Conservation (phyloP, 2,113 vertebrate genomes). For the Embiotoca jacksoni region DNA sequence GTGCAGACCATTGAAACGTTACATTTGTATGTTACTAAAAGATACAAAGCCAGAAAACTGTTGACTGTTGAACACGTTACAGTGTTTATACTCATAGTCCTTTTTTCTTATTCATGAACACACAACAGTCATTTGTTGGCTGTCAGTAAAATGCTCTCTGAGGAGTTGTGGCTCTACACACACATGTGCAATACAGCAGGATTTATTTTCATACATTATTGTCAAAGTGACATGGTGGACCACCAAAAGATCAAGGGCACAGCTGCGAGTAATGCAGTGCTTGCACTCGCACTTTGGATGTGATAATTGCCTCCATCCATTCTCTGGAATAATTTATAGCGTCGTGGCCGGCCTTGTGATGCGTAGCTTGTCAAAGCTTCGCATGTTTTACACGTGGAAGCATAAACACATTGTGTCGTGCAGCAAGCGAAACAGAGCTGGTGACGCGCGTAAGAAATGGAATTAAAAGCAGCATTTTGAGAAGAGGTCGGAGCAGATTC, state of each 20-base stretch:
- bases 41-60: rapidly evolving
- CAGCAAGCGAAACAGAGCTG: not conserved
- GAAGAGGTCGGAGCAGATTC: conserved; percentile 19
- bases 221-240: conserved; percentile 7
- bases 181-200: not conserved
- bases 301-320: conserved; percentile 39
- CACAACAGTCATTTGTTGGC: too few relatives aligned
- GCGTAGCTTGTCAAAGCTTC: conserved; percentile 7
- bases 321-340: conserved; percentile 17
- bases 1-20: too few relatives aligned
- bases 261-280: conserved; percentile 12
- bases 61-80: too few relatives aligned
- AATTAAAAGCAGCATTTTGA: conserved; percentile 16
- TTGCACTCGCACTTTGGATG: conserved; percentile 12
- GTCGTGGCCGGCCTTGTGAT: conserved; percentile 20
- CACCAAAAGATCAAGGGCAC: conserved; percentile 19
- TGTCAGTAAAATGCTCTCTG: too few relatives aligned
- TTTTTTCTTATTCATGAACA: too few relatives aligned
- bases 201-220: conserved; percentile 22
- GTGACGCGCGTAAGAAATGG: not conserved
- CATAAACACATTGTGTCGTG: not conserved
- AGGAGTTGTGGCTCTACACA: not conserved
- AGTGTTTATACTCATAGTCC: too few relatives aligned
- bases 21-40: not conserved
- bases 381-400: conserved; percentile 27